Evolutionary conservation across 2,113 vertebrate genomes (phyloP), one percentile per base, ranked within the genome.

Genomic region (Scartelaos histophorus): DNA sequence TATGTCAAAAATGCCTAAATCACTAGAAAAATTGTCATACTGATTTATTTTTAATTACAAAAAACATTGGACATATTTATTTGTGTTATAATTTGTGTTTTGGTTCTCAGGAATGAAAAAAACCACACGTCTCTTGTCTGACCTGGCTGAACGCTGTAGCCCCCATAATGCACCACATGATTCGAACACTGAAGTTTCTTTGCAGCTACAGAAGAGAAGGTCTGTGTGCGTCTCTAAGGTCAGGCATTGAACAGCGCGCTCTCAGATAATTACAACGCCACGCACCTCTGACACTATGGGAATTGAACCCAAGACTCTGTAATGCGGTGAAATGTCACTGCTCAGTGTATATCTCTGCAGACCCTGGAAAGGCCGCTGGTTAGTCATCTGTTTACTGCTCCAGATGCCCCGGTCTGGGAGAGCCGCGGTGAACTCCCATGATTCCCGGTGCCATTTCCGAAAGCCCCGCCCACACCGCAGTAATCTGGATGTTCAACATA

Each of bases 331-430:
- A 92, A 92, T 92, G 91, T 92, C 91, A 92, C 64, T 67, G 84
- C 85, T 78, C 77, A 70, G 62, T 66, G 82, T 68, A 35, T 80
- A 82, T 89, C 91, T 90, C 89, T 75, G 80, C 81, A 85, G 87
- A 83, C 90, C 80, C 87, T 81, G 85, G 82, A 92, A 92, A 92
- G 91, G 91, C 91, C 91, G 90, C 83, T 80, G 89, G 89, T 91
- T 91, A 90, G 89, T 92, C 91, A 90, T 91, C 85, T 91, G 89
- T 91, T 91, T 89, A 89, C 89, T 91, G 85, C 85, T 81, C 84
- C 91, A 91, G 91, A 88, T 90, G 89, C 87, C 84, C 84, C 85
- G 79, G 88, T 90, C 79, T 87, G 88, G 81, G 88, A 89, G 85
- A 85, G 85, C 84, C 85, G 86, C 87, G 87, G 84, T 87, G 85